These are phyloP conservation scores for Barypeithes pellucidus DNA, from an alignment of 2,888 invertebrate genomes.

Conservation along the genomic window DNA sequence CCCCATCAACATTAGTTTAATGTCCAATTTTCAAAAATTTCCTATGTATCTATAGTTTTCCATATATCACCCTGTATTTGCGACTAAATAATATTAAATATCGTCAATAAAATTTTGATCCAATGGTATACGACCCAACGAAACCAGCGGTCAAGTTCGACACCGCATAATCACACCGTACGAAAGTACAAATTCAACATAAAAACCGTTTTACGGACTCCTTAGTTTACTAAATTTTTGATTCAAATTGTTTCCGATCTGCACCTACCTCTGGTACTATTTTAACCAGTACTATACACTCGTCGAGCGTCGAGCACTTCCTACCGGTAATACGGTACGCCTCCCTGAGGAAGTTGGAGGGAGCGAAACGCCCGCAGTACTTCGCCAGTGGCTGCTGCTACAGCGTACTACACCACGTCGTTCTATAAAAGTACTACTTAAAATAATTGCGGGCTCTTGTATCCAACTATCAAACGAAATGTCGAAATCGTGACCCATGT, in stretches of 20 bases:
- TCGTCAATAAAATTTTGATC: no score
- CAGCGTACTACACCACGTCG: slow-evolving; percentile 2
- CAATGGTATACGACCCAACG: no score
- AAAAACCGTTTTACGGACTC: no score
- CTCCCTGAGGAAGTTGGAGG: slow-evolving; percentile 33
- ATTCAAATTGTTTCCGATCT: background rate
- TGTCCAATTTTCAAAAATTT: no score
- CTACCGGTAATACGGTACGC: slow-evolving; percentile 40
- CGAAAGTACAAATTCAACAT: no score
- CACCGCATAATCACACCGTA: no score
- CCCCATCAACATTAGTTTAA: no score
- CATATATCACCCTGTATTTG: no score
- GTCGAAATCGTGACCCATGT: slow-evolving; percentile 11
- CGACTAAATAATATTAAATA: no score
- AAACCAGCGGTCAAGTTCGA: no score
- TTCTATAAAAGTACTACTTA: slow-evolving; percentile 2
- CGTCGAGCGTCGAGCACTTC: slow-evolving; percentile 21
- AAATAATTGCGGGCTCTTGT: slow-evolving; percentile 5
- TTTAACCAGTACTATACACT: slow-evolving; percentile 22
- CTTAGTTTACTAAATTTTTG: background rate
- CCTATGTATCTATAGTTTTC: no score
- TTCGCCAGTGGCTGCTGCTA: slow-evolving; percentile 13
- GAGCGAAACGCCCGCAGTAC: slow-evolving; percentile 30
- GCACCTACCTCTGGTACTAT: slow-evolving; percentile 18
- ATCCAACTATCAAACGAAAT: slow-evolving; percentile 18